A percentile compares a stretch with the other conserved stretches of the same genome.
Evolutionary conservation across 2,888 invertebrate species (phyloP).

Genomic region (Theristus sp.): DNA sequence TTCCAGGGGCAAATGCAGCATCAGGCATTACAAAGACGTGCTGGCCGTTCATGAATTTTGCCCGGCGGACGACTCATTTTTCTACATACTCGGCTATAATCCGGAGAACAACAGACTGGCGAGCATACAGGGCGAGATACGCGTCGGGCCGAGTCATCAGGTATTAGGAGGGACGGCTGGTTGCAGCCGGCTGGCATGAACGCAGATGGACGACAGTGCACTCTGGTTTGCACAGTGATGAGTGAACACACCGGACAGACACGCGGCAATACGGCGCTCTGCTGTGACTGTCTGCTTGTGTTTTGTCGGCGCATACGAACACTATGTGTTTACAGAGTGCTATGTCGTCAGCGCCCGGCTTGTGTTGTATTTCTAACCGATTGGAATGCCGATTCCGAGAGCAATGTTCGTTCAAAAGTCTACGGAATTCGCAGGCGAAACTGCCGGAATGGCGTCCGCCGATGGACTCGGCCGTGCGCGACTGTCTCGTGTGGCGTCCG

Average conservation of each 20-base stretch:
- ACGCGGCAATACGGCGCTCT: too few species aligned
- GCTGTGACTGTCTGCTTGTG: too few species aligned
- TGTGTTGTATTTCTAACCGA: too few species aligned
- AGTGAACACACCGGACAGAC: too few species aligned
- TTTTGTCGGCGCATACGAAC: too few species aligned
- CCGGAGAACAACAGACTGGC: constrained; percentile 41
- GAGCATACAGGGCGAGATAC: constrained; percentile 41
- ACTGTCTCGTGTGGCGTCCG: constrained; percentile 59
- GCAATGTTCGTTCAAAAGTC: not conserved
- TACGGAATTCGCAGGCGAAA: constrained; percentile 39
- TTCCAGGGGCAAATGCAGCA: constrained; percentile 39
- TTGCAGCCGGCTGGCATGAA: too few species aligned
- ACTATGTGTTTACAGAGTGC: too few species aligned
- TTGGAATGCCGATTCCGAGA: too few species aligned
- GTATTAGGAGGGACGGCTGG: constrained; percentile 18
- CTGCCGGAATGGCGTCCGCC: constrained; percentile 40
- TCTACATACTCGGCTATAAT: constrained; percentile 40
- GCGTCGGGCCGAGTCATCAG: constrained; percentile 43
- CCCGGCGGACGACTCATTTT: constrained; percentile 33
- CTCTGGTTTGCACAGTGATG: not conserved
- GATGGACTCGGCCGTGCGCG: not conserved
- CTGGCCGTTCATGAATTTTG: constrained; percentile 12
- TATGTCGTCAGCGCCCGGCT: too few species aligned
- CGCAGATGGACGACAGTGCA: too few species aligned
- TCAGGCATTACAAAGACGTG: constrained; percentile 38